Base-by-base conservation (phyloP, 2,888 invertebrate genomes). In the Oligia fasciuncula region DNA sequence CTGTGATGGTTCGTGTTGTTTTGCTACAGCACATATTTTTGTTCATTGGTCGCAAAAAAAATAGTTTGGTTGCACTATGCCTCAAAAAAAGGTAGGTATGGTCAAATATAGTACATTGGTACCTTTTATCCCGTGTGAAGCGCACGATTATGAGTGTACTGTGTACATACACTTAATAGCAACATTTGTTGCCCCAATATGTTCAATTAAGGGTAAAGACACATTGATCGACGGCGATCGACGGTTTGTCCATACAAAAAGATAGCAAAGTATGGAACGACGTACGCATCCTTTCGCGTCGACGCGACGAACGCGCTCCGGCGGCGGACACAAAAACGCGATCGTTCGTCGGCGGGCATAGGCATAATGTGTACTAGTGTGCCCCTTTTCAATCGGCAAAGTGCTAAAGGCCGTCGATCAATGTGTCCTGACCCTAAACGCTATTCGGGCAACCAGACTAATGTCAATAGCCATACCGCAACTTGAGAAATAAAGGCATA, bases 401-500 rank as follows among this genome's bases (percentile, higher is more conserved):
- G 40, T 5, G 40, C 40, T 4, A 40, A 40, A 40, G 5, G 40
- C 40, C 40, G 40, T 40, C 40, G 40, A 40, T 40, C 40, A 40
- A 40, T 40, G 4, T 40, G 4, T 40, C 40, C 40, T 40, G 40
- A 40, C 40, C 40, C 40, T 40, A 29, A 77, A 79, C 29, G 13
- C n/a, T 40, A 57, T 57, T 49, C 19, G 35, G 72, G 29, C 68
- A 81, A 73, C 68, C 57, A 66, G 11, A 65, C 57, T 40, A 62
- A 70, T 49, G 6, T 60, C 66, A 76, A 54, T 29, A 67, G 14
- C 40, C 51, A 68, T 19, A 49, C 54, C 63, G 57, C 73, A 79
- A 63, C 83, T 60, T 75, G 72, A 73, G 85, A 85, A 83, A 85
- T 73, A 86, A 86, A 86, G 85, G 85, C 85, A 80, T 86, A 86